Evolutionary conservation across 2,797 vertebrate species (phyloP).

Genomic region (Morus bassanus): DNA sequence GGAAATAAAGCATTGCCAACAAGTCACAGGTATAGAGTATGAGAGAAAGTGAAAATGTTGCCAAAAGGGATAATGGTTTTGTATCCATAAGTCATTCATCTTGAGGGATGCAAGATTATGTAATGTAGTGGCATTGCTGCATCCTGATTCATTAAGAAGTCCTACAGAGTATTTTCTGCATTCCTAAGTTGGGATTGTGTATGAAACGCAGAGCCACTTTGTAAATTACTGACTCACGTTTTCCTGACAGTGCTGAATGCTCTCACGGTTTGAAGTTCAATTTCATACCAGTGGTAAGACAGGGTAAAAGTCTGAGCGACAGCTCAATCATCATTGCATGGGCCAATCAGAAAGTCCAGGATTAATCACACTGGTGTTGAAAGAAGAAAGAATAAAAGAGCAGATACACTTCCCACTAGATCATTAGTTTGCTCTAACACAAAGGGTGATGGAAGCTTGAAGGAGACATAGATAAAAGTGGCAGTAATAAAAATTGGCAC

Average conservation of each 20-base stretch:
- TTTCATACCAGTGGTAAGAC: neutral
- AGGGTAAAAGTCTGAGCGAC: neutral
- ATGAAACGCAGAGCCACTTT: neutral
- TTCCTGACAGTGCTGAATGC: neutral
- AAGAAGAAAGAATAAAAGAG: conserved; percentile 21
- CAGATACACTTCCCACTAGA: conserved; percentile 7
- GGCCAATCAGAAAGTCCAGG: neutral
- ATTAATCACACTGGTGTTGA: conserved; percentile 32
- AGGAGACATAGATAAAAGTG: neutral
- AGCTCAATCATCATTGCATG: neutral
- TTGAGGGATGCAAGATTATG: neutral
- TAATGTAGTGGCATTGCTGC: neutral
- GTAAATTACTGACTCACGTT: neutral
- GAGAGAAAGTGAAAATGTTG: neutral
- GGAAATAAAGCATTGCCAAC: neutral
- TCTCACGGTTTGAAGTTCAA: neutral
- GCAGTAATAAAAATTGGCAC: neutral
- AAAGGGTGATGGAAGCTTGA: conserved; percentile 1
- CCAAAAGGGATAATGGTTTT: conserved; percentile 25
- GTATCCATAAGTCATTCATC: conserved; percentile 43
- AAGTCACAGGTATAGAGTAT: neutral
- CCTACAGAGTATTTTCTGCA: neutral
- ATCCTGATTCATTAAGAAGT: conserved; percentile 22
- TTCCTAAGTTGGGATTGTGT: neutral
- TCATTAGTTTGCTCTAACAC: neutral